Conservation (phyloP, 2,888 invertebrate genomes). For the Podabrus alpinus region DNA sequence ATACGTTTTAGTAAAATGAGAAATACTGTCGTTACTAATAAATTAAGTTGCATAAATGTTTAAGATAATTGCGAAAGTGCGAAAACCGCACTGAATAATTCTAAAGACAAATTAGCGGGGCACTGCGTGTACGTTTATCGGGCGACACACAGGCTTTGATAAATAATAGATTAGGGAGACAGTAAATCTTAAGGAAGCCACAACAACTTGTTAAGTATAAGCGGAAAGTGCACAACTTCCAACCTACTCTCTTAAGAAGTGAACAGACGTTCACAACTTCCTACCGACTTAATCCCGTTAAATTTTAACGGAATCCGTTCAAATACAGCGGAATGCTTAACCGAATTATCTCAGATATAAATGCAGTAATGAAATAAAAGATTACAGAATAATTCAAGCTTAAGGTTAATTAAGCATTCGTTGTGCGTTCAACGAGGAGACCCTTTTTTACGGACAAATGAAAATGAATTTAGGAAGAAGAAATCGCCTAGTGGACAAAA, state of each 20-base stretch:
- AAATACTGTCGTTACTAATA: neutral
- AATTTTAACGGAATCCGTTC: slow-evolving; percentile 20
- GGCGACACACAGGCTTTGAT: slow-evolving; percentile 49
- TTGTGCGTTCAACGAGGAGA: slow-evolving; percentile 39
- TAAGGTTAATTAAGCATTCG: slow-evolving; percentile 27
- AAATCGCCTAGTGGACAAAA: slow-evolving; percentile 55
- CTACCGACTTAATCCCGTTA: slow-evolving; percentile 17
- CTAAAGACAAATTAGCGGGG: slow-evolving; percentile 44
- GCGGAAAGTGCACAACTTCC: slow-evolving; percentile 21
- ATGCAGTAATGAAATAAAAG: slow-evolving; percentile 22
- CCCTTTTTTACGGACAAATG: slow-evolving; percentile 49
- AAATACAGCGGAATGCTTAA: slow-evolving; percentile 11
- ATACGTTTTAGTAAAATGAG: neutral
- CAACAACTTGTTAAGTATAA: slow-evolving; percentile 29
- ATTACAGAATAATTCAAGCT: slow-evolving; percentile 12
- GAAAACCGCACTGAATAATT: slow-evolving; percentile 45
- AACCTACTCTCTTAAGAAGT: slow-evolving; percentile 3
- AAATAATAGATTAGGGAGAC: slow-evolving; percentile 52
- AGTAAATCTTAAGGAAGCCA: slow-evolving; percentile 31
- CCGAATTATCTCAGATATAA: slow-evolving; percentile 17
- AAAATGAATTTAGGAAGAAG: slow-evolving; percentile 52
- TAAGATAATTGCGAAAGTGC: slow-evolving; percentile 30
- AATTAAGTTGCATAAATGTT: slow-evolving; percentile 27
- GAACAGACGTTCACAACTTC: slow-evolving; percentile 15
- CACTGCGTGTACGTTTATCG: slow-evolving; percentile 50